Percentiles rank a stretch among this genome's conserved stretches.
Conservation (phyloP, 2,888 invertebrate species). For the Epistrophe eligans region DNA sequence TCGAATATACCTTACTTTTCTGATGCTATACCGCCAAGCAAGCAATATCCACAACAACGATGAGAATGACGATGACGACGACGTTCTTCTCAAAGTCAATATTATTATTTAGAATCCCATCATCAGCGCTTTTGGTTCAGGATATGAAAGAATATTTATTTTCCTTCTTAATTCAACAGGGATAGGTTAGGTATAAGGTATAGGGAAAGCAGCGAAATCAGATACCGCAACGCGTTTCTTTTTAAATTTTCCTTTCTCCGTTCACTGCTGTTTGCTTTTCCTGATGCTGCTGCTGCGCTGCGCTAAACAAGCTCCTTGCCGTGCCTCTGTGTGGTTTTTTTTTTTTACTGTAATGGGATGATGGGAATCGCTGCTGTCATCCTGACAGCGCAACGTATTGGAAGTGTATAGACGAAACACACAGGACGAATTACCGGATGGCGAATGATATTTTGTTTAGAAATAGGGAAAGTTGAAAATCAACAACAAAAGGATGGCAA, state of each 20-base stretch:
- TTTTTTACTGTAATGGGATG: neutral
- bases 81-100: conserved; percentile 73
- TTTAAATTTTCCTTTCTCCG: neutral
- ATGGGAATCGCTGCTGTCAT: conserved; percentile 62
- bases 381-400: conserved; percentile 48
- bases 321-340: conserved; percentile 21
- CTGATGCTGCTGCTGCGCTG: conserved; percentile 36
- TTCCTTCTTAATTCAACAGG: conserved; percentile 53
- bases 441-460: conserved; percentile 72
- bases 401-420: conserved; percentile 39
- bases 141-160: conserved; percentile 70
- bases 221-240: conserved; percentile 56
- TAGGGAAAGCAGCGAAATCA: conserved; percentile 55
- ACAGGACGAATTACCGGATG: conserved; percentile 67
- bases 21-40: neutral
- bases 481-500: conserved; percentile 58
- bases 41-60: conserved; percentile 5
- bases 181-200: neutral
- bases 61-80: conserved; percentile 10
- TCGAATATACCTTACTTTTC: neutral
- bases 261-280: conserved; percentile 1
- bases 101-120: conserved; percentile 76
- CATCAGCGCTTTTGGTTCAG: conserved; percentile 75
- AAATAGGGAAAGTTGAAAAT: conserved; percentile 45
- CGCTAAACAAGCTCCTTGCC: conserved; percentile 59